Base-by-base conservation (phyloP, 2,113 vertebrate genomes). In the Suricata suricatta region DNA sequence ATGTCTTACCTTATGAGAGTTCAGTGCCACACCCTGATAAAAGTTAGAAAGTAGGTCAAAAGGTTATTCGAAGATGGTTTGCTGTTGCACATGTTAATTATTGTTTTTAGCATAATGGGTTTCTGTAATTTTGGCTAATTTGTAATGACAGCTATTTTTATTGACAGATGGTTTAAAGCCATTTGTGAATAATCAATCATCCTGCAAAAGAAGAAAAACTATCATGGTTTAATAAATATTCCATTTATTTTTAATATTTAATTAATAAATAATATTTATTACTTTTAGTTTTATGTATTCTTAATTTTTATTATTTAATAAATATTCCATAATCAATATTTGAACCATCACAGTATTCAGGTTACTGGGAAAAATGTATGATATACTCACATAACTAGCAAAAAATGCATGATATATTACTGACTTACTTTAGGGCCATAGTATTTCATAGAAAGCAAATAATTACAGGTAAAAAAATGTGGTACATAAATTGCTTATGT, bases 151-250 rank as follows among this genome's bases (percentile, higher is more conserved):
- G 3, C 23, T n/a, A 54, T 54, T 93, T 93, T 52, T 89, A 86
- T 31, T 72, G 38, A 69, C 2, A 64, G 21, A 27, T 60, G 4
- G 14, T 68, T 85, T 41, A 66, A 96, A 90, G 23, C 2, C 31
- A 33, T 57, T 90, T 38, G 14, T 29, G 23, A 91, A 88, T 69
- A 88, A 84, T 44, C 16, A 47, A 10, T 68, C 12, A 35, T 79
- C 23, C 88, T 79, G 2, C 21, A 82, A 63, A 44, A 95, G 50
- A 94, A 74, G 11, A 72, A 47, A 60, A 82, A 17, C 9, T 19
- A 27, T 69, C 83, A 12, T 86, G 44, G 25, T 84, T 97, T 68
- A 79, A 88, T 88, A 93, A 80, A 80, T 81, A 41, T 68, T 85
- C 23, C 15, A 63, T 14, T 50, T 50, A 50, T 50, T 50, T 50